Base-by-base conservation (phyloP, 2,888 invertebrate species). In the Idaea straminata region DNA sequence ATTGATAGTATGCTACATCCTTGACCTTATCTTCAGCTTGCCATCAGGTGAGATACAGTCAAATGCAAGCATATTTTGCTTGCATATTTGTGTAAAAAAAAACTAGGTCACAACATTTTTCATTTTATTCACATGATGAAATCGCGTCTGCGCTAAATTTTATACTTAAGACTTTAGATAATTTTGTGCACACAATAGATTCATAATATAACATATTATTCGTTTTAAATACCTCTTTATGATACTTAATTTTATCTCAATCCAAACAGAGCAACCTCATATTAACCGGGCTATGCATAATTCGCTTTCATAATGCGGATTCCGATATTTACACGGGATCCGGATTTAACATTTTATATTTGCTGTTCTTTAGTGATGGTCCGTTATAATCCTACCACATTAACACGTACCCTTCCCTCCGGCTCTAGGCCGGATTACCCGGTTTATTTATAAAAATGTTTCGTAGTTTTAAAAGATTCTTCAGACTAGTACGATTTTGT, bases 331-430 rank as follows among this genome's bases (percentile, higher is more conserved):
- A 25, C 59, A 34, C 64, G 61, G 59, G 62, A 64, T 66, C 59
- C 64, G 62, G 68, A 69, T 71, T 64, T 63, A 63, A 62, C 62
- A 64, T 69, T 69, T 65, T 47, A 62, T 61, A 64, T 69, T 69
- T 65, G 47, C 64, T 63, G 64, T 66, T 66, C 69, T 62, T 70
- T 68, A 61, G 69, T 72, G 62, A 71, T 69, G 69, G 70, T 64
- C 71, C 64, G 71, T 70, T 73, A 73, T 74, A 74, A 74, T 74
- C 69, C 70, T 65, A 66, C 69, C 68, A 73, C 71, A 74, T 74
- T 72, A 74, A 71, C 71, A 73, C 69, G 59, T 65, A 65, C 58
- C 70, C 67, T 64, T 36, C 38, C 57, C 47, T 47, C 57, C 65
- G 47, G 47, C 47, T 47, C 47, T 47, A 47, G 47, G 13, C 4